Evolutionary conservation across 2,888 invertebrate species (phyloP).

Genomic region (Hanleya hanleyi): DNA sequence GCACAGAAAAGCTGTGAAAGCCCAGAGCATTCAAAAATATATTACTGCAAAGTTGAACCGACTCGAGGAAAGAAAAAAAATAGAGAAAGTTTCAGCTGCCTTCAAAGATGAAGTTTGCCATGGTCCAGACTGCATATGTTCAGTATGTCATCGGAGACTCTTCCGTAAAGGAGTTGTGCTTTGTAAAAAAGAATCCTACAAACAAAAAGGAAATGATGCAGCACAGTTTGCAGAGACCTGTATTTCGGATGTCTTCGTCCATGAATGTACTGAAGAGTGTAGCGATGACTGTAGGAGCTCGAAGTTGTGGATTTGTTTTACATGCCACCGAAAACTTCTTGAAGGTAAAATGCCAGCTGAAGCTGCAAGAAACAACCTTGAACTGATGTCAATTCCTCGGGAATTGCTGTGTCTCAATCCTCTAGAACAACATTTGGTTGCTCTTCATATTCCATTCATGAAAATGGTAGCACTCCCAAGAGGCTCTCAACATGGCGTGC

Average conservation of each 20-base stretch:
- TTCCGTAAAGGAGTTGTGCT: slow-evolving; percentile 10
- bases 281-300: background rate
- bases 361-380: slow-evolving; percentile 12
- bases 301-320: slow-evolving; percentile 19
- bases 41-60: background rate
- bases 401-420: slow-evolving; percentile 28
- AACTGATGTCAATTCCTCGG: slow-evolving; percentile 19
- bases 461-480: slow-evolving; percentile 39
- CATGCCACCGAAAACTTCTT: slow-evolving; percentile 22
- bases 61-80: background rate
- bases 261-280: background rate
- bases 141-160: slow-evolving; percentile 9
- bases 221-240: background rate
- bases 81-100: background rate
- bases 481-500: slow-evolving; percentile 39
- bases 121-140: slow-evolving; percentile 12
- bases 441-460: slow-evolving; percentile 40
- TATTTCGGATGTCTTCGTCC: slow-evolving; percentile 7
- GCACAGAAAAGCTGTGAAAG: background rate
- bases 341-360: slow-evolving; percentile 16
- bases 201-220: background rate
- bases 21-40: background rate
- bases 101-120: background rate
- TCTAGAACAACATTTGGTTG: slow-evolving; percentile 40
- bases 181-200: background rate